Evolutionary conservation across 2,888 invertebrate species (phyloP).

Genomic region (Polymixis flavicincta): DNA sequence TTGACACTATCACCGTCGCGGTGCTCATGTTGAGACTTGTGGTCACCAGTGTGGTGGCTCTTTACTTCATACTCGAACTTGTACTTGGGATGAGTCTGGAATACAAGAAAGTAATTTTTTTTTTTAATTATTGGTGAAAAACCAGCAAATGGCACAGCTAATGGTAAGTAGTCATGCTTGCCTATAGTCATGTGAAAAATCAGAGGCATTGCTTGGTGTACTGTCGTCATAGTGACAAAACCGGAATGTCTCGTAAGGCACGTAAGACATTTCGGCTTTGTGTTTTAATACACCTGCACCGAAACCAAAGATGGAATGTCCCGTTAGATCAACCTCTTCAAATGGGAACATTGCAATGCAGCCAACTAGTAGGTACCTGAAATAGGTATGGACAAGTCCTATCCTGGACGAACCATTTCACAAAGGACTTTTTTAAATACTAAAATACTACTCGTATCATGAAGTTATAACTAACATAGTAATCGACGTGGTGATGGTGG

Average conservation of each 20-base stretch:
- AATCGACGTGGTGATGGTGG: slow-evolving; percentile 65
- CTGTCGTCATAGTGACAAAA: too few relatives aligned
- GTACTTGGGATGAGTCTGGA: slow-evolving; percentile 67
- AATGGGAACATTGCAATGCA: too few relatives aligned
- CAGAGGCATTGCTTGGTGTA: neutral
- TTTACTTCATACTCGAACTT: slow-evolving; percentile 86
- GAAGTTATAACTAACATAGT: slow-evolving; percentile 65
- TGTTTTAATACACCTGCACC: neutral
- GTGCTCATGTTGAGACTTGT: slow-evolving; percentile 85
- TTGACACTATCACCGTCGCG: slow-evolving; percentile 90
- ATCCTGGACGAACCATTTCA: neutral
- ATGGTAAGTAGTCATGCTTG: neutral
- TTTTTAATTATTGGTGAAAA: neutral
- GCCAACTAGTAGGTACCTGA: too few relatives aligned
- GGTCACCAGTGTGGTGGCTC: slow-evolving; percentile 86
- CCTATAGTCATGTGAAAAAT: neutral
- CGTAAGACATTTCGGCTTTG: neutral
- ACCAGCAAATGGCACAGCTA: too few relatives aligned
- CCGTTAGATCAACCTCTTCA: neutral
- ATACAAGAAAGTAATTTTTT: neutral
- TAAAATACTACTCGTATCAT: neutral
- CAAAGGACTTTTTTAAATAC: neutral
- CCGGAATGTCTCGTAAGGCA: neutral
- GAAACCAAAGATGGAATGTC: neutral
- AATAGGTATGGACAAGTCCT: neutral